Conservation (phyloP, 2,797 vertebrate species). For the Coranthus polyacanthus region DNA sequence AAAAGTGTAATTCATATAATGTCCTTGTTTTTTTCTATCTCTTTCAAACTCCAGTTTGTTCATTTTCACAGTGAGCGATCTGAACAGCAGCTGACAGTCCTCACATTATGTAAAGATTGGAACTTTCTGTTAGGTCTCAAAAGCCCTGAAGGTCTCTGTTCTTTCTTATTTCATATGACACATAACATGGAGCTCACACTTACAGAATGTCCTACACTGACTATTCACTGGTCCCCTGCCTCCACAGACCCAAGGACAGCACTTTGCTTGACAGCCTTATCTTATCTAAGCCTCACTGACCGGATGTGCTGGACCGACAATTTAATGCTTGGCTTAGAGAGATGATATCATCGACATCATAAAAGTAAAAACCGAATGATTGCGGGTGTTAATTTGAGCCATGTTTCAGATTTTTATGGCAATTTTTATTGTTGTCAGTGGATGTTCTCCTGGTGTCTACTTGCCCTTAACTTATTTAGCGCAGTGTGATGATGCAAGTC, state of each 20-base stretch:
- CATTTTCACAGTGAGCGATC: slow-evolving; percentile 12
- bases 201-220: slow-evolving; percentile 21
- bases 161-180: slow-evolving; percentile 19
- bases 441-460: no score
- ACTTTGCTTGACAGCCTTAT: slow-evolving; percentile 51
- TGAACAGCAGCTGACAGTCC: slow-evolving; percentile 8
- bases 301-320: slow-evolving; percentile 6
- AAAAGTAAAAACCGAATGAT: not conserved
- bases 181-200: slow-evolving; percentile 3
- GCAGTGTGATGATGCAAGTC: not conserved
- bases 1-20: slow-evolving; percentile 11
- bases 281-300: slow-evolving; percentile 52
- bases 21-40: slow-evolving; percentile 19
- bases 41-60: slow-evolving; percentile 7
- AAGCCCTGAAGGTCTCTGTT: slow-evolving; percentile 19
- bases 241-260: slow-evolving; percentile 27
- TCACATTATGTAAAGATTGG: slow-evolving; percentile 9
- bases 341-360: not conserved
- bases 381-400: not conserved
- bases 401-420: not conserved
- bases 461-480: not conserved
- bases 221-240: not conserved
- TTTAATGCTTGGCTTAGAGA: slow-evolving; percentile 19
- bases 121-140: slow-evolving; percentile 6
- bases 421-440: not conserved